These are phyloP conservation scores for Hucho hucho DNA, from an alignment of 2,113 vertebrate genomes.

Conservation along the genomic window DNA sequence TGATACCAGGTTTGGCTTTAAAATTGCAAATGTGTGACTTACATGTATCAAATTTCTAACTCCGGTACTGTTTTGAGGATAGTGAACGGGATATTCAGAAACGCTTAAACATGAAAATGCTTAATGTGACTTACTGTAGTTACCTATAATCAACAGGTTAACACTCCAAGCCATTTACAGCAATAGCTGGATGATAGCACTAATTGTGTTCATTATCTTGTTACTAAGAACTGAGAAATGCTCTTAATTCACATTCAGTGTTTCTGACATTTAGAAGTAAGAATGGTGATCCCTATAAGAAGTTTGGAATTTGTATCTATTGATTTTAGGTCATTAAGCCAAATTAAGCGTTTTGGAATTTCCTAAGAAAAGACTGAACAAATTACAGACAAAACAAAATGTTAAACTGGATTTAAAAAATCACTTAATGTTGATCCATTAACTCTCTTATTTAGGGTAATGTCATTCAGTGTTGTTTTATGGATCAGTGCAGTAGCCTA, in stretches of 20 bases:
- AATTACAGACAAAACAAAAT: constrained; percentile 25
- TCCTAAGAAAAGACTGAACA: constrained; percentile 6
- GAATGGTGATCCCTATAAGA: constrained; percentile 26
- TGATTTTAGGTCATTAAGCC: constrained; percentile 30
- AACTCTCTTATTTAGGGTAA: neutral
- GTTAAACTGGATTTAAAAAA: neutral
- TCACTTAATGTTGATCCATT: constrained; percentile 3
- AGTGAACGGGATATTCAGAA: constrained; percentile 43
- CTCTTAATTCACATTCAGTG: constrained; percentile 19
- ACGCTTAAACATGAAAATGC: constrained; percentile 20
- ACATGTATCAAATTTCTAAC: constrained; percentile 56
- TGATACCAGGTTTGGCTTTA: constrained; percentile 74
- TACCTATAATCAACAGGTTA: constrained; percentile 46
- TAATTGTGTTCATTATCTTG: constrained; percentile 52
- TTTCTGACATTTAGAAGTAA: constrained; percentile 31
- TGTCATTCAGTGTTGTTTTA: constrained; percentile 11
- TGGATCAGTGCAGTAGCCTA: constrained; percentile 6
- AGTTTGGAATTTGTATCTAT: constrained; percentile 11
- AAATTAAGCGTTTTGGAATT: constrained; percentile 7
- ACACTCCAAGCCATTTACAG: constrained; percentile 53
- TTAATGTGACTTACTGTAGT: constrained; percentile 22
- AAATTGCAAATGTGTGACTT: constrained; percentile 57
- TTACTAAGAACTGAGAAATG: constrained; percentile 32
- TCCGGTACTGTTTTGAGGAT: constrained; percentile 58
- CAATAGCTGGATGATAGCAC: constrained; percentile 23